Conservation (phyloP, 2,113 vertebrate genomes). For the Cnemophilus loriae region DNA sequence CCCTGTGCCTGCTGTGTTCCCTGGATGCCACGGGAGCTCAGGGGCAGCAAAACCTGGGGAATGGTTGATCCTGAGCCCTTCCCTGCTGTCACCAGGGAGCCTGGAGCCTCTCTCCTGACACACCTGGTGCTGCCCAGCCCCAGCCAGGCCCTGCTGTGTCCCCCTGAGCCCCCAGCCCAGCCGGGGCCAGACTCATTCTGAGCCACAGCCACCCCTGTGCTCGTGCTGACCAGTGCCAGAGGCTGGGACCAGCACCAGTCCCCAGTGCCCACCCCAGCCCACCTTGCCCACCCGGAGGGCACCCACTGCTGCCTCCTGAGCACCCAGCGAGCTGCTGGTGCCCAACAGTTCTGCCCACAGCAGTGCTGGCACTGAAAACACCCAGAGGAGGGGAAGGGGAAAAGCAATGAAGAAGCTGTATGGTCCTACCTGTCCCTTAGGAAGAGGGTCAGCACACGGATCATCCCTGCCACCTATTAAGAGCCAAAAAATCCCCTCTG, state of each 20-base stretch:
- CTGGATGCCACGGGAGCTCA: accelerated
- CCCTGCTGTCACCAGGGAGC: background rate
- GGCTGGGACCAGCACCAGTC: background rate
- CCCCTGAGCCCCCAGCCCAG: accelerated
- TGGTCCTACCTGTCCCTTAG: background rate
- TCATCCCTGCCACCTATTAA: background rate
- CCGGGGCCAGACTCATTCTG: accelerated
- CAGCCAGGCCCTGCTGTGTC: background rate
- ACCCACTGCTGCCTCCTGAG: background rate
- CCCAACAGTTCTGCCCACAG: background rate
- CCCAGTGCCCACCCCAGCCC: background rate
- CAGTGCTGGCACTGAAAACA: background rate
- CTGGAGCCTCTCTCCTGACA: background rate
- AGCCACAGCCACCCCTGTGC: background rate
- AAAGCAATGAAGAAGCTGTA: background rate
- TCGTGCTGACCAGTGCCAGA: accelerated
- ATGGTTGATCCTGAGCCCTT: background rate
- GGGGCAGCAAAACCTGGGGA: background rate
- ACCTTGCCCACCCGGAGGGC: background rate
- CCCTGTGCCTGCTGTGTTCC: background rate
- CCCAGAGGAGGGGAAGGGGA: background rate
- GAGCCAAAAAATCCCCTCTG: background rate
- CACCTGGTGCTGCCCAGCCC: accelerated
- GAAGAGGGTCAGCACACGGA: background rate
- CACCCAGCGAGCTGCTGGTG: background rate